Base-by-base conservation (phyloP, 2,113 vertebrate species). In the Cottus gobio region DNA sequence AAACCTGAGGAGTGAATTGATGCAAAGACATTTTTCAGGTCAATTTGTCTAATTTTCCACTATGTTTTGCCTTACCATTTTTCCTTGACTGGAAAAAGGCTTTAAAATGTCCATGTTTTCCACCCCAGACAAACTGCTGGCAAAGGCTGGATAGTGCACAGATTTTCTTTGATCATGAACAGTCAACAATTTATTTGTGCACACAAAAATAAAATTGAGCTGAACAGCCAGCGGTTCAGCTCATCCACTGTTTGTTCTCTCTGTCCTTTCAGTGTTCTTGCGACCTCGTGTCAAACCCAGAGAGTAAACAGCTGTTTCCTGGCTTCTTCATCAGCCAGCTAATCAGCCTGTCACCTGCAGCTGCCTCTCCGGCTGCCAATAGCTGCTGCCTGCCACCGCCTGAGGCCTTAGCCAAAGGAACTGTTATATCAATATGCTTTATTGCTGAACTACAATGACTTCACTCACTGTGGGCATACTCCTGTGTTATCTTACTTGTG, bases 281-380 rank as follows among this genome's bases (percentile, higher is more conserved):
- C 39, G 42, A 78, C 65, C 76, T 79, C 2, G 24, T 4, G 31
- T 24, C 58, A 65, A 44, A 70, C 8, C 67, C 11, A 30, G 9
- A 62, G 31, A 31, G 26, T 13, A 30, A 66, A 65, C 63, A 37
- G 70, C 18, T 77, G 66, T 71, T 78, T 75, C 52, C 36, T 56
- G 57, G 28, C 13, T 52, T 71, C 30, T 65, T 77, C 52, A 60
- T 70, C 69, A 65, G 64, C 2, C 0, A 52, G 36, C 36, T 56
- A 61, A 63, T 67, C 76, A 63, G 76, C 71, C 71, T 64, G 71
- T 67, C 20, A 54, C 24, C 22, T 58, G 76, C 84, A 67, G 79
- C 84, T 77, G 83, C 60, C 37, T 42, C 13, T 1, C 16, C 52
- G 56, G 64, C 66, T 66, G 66, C 54, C 26, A 2, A 5, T n/a